phyloP scores from a whole-genome alignment of 2,113 vertebrate species.

The Bostrychus sinensis region DNA sequence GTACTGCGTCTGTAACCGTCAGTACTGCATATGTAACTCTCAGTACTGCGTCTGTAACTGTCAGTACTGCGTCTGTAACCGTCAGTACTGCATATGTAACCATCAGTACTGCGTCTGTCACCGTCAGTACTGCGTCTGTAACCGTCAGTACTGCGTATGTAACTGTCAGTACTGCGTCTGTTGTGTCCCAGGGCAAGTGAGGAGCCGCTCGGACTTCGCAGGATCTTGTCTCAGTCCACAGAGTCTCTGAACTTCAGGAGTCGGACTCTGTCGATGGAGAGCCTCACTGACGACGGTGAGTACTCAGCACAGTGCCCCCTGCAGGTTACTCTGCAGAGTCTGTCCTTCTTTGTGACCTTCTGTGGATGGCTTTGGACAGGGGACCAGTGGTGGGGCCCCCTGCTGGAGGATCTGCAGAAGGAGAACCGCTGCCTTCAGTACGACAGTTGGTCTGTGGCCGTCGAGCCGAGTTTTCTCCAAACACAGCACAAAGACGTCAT shows the following conservation, averaged over 20 bases:
- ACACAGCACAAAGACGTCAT: constrained; percentile 93
- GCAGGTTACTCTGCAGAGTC: neutral
- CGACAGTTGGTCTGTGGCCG: constrained; percentile 91
- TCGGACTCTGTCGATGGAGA: constrained; percentile 91
- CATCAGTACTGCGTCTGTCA: too few species aligned
- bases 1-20: too few species aligned
- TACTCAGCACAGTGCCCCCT: neutral
- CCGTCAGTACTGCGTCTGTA: too few species aligned
- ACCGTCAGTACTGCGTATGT: too few species aligned
- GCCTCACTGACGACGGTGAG: constrained; percentile 90
- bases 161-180: too few species aligned
- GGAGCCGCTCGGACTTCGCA: constrained; percentile 85
- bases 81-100: too few species aligned
- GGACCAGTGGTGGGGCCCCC: constrained; percentile 83
- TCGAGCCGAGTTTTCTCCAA: constrained; percentile 88
- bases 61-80: too few species aligned
- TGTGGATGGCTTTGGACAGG: constrained; percentile 47
- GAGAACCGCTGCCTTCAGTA: constrained; percentile 88
- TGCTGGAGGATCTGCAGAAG: constrained; percentile 88
- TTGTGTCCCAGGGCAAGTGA: constrained; percentile 83
- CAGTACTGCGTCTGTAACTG: too few species aligned
- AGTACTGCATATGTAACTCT: too few species aligned
- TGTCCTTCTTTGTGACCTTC: neutral
- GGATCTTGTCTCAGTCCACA: constrained; percentile 93
- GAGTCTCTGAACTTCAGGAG: constrained; percentile 93